Evolutionary conservation across 1,140 invertebrate genomes (phyloP), one percentile per base, ranked within the genome.

Genomic region (Chironomus striatipennis): DNA sequence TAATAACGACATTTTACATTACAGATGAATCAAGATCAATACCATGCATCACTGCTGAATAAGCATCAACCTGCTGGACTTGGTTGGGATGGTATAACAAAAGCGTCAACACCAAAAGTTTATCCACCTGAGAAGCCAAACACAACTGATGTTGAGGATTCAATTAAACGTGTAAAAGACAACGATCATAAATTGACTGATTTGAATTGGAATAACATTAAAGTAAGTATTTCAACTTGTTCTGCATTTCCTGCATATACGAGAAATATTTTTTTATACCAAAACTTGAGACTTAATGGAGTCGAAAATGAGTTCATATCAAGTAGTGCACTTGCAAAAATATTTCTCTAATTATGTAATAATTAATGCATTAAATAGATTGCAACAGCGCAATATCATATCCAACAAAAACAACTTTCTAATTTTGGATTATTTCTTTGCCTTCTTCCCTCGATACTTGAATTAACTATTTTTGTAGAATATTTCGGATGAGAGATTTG

Each of bases 191-290:
- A 90, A 79, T 84, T 97, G 79, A 90, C 89, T 80, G 92, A 95
- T 84, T 87, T 98, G 79, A 98, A 98, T 85, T 95, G 94, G 88
- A 98, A 98, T 86, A 98, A 98, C 85, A 98, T 98, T 85, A 96
- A 95, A 88, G 94, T 95, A 83, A 76, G 21, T 76, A 34, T 34
- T 75, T 12, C 7, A 8, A 2, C 5, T 74, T 74, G 2, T 15
- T 2, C 10, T 47, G 43, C 43, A 15, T 47, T 47, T 47, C 24
- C 24, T 34, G 24, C 5, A 7, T 47, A 8, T 47, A 15, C 43
- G 15, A 10, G 43, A 10, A 47, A 47, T 47, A 10, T 47, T 47
- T 47, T 43, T 43, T 6, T 10, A 7, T 4, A 10, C 43, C 43
- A 47, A 1, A 34, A 34, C 24, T 34, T 47, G 8, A 47, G 15